Conservation (phyloP, 2,797 vertebrate species). For the Scolopax rusticola region DNA sequence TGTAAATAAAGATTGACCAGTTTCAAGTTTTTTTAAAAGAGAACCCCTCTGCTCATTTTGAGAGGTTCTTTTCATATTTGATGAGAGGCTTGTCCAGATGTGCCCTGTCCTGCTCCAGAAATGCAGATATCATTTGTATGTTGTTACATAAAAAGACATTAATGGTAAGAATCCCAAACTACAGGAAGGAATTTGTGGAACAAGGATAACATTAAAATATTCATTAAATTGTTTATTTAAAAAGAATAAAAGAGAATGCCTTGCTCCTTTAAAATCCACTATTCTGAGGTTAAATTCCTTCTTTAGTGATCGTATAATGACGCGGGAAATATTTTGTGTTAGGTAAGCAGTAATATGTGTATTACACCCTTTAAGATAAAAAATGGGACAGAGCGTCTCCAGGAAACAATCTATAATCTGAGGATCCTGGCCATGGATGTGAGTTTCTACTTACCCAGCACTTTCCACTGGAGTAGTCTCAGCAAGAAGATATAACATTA, state of each 20-base stretch:
- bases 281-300: neutral
- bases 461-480: no score
- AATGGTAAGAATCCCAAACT: neutral
- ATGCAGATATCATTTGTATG: neutral
- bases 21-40: neutral
- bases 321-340: neutral
- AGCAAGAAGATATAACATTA: neutral
- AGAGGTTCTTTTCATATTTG: neutral
- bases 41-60: neutral
- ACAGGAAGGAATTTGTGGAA: neutral
- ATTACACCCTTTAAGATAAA: neutral
- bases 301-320: neutral
- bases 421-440: neutral
- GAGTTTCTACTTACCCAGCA: neutral
- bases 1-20: neutral
- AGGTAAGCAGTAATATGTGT: neutral
- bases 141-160: neutral
- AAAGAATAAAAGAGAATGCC: neutral
- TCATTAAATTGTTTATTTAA: neutral
- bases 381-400: neutral
- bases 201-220: neutral
- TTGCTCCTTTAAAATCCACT: neutral
- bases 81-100: neutral
- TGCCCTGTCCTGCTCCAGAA: neutral
- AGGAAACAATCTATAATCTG: rapidly evolving